Conservation (phyloP, 2,888 invertebrate genomes). For the Ceramica pisi region DNA sequence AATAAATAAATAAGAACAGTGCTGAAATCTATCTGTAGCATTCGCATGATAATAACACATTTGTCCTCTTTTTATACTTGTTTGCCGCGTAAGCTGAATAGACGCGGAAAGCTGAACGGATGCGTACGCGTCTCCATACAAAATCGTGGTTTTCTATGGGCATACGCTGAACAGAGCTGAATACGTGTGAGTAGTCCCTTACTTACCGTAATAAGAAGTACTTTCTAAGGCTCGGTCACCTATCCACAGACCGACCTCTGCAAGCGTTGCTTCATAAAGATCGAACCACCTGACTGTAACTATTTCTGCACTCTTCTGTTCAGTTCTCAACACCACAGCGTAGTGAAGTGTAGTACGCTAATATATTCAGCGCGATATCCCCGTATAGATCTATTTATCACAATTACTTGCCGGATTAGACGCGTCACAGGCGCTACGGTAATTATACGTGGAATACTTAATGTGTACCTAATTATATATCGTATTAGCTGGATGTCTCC, state of each 20-base stretch:
- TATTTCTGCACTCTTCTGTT: neutral
- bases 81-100: too few relatives aligned
- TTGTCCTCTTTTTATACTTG: too few relatives aligned
- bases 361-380: conserved; percentile 81
- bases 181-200: too few relatives aligned
- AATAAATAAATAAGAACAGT: too few relatives aligned
- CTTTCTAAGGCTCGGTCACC: too few relatives aligned
- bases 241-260: neutral
- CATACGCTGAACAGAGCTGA: too few relatives aligned
- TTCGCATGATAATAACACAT: too few relatives aligned
- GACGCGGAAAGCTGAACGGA: too few relatives aligned
- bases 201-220: too few relatives aligned
- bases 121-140: too few relatives aligned
- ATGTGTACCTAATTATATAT: conserved; percentile 82
- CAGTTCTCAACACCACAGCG: neutral
- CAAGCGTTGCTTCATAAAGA: neutral
- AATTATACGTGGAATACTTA: conserved; percentile 87
- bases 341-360: conserved; percentile 65
- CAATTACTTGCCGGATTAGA: conserved; percentile 85
- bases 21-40: too few relatives aligned
- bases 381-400: conserved; percentile 86
- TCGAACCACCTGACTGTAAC: neutral
- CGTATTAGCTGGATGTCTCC: conserved; percentile 63
- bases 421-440: conserved; percentile 83
- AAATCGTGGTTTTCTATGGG: too few relatives aligned